A percentile compares a stretch with the other conserved stretches of the same genome.
phyloP scores from a whole-genome alignment of 2,888 invertebrate genomes.

The Coleophora deauratella region DNA sequence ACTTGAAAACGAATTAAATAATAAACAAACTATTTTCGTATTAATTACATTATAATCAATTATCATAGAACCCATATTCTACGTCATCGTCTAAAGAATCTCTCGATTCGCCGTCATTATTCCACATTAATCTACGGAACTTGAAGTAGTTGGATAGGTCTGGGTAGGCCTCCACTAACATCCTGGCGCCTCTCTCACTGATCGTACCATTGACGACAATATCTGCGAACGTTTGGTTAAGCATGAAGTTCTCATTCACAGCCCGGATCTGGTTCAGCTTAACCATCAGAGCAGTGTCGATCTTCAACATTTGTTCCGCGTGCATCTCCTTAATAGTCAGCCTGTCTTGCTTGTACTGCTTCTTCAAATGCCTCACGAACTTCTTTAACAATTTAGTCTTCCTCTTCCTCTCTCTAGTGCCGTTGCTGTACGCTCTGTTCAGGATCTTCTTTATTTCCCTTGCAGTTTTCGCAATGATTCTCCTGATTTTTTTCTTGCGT shows the following conservation, averaged over 20 bases:
- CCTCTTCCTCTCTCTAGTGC: constrained; percentile 34
- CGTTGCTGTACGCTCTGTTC: constrained; percentile 38
- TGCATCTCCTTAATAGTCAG: constrained; percentile 43
- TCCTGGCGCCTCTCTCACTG: constrained; percentile 26
- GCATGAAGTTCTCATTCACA: constrained; percentile 36
- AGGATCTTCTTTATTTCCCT: constrained; percentile 43
- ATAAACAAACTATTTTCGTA: too few species aligned
- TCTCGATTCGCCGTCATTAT: constrained; percentile 1
- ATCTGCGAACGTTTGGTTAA: constrained; percentile 44
- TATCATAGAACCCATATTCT: constrained; percentile 50
- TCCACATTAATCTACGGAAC: constrained; percentile 9
- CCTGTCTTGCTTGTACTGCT: constrained; percentile 44
- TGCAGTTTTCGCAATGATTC: constrained; percentile 38
- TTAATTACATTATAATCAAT: constrained; percentile 25
- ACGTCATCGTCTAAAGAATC: constrained; percentile 44
- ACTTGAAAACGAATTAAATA: too few species aligned
- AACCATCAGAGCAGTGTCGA: constrained; percentile 32
- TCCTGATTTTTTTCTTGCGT: constrained; percentile 43
- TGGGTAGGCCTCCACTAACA: constrained; percentile 41
- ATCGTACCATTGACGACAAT: constrained; percentile 44
- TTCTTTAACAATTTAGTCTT: constrained; percentile 51
- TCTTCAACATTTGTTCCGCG: constrained; percentile 32
- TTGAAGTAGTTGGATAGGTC: constrained; percentile 25
- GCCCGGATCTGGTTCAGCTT: constrained; percentile 32
- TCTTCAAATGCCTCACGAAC: constrained; percentile 46